A percentile compares a stretch with the other conserved stretches of the same genome.
Conservation (phyloP, 2,113 vertebrate genomes). For the Varanus komodoensis region DNA sequence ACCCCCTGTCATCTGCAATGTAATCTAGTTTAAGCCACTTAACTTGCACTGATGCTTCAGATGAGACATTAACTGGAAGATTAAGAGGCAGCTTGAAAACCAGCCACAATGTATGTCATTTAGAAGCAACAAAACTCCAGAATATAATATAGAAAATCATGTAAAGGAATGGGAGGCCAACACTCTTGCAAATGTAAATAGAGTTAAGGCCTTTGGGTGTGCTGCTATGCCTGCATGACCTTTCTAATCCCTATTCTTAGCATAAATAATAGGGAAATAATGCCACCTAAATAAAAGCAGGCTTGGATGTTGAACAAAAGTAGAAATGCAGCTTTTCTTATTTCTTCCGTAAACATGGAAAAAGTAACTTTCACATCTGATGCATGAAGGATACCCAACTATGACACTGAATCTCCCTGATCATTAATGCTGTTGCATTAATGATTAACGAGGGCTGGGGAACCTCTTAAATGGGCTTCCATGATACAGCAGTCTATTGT, state of each 20-base stretch:
- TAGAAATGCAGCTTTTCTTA: not conserved
- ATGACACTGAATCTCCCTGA: too few species aligned
- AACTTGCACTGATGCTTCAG: not conserved
- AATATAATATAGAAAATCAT: not conserved
- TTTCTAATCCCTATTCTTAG: not conserved
- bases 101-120: not conserved
- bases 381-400: not conserved
- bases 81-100: not conserved
- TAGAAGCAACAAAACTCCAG: not conserved
- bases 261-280: not conserved
- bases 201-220: constrained; percentile 36
- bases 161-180: not conserved
- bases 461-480: too few species aligned
- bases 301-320: not conserved
- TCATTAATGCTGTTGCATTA: too few species aligned
- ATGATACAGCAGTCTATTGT: too few species aligned
- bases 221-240: not conserved
- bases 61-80: not conserved
- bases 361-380: not conserved
- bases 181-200: constrained; percentile 10
- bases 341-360: not conserved
- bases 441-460: too few species aligned
- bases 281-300: not conserved
- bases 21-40: not conserved
- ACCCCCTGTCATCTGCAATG: not conserved